A percentile compares a stretch with the other conserved stretches of the same genome.
phyloP scores from a whole-genome alignment of 2,797 vertebrate species.

The Chelon labrosus region DNA sequence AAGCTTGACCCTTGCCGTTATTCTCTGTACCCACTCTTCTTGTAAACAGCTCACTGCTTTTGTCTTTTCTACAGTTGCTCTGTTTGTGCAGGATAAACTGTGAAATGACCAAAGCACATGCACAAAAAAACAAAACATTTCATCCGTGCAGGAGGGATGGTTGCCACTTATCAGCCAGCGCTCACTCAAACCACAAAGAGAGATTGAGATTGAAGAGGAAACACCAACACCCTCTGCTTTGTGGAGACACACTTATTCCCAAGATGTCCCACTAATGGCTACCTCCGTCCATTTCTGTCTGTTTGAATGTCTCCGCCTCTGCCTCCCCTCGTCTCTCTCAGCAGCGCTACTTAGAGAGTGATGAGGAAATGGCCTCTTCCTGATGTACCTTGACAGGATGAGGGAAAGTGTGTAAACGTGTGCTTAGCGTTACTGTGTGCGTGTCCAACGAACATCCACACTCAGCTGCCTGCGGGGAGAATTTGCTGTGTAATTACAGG shows the following conservation, averaged over 20 bases:
- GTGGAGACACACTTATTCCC: constrained; percentile 65
- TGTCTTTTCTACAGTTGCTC: constrained; percentile 37
- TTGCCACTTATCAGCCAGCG: constrained; percentile 58
- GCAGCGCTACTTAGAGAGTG: constrained; percentile 54
- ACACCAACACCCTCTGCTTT: constrained; percentile 55
- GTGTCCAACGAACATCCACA: constrained; percentile 17
- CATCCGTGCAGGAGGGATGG: constrained; percentile 32
- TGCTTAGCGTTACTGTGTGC: constrained; percentile 38
- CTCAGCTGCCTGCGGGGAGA: constrained; percentile 63
- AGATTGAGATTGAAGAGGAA: constrained; percentile 64
- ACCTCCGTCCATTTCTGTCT: constrained; percentile 55
- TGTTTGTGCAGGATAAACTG: constrained; percentile 44
- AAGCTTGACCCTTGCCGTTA: too few relatives aligned
- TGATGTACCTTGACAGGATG: constrained; percentile 66
- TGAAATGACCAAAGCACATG: constrained; percentile 43
- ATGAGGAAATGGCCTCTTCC: constrained; percentile 68
- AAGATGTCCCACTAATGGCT: constrained; percentile 69
- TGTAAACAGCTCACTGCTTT: constrained; percentile 1
- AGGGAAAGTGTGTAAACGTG: constrained; percentile 52
- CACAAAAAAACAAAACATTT: constrained; percentile 29
- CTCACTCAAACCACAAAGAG: constrained; percentile 32
- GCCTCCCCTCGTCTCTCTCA: constrained; percentile 60
- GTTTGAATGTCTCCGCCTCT: constrained; percentile 57
- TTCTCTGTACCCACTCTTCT: too few relatives aligned
- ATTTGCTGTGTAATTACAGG: constrained; percentile 78